Evolutionary conservation across 2,888 invertebrate genomes (phyloP).

Genomic region (Apoda limacodes): DNA sequence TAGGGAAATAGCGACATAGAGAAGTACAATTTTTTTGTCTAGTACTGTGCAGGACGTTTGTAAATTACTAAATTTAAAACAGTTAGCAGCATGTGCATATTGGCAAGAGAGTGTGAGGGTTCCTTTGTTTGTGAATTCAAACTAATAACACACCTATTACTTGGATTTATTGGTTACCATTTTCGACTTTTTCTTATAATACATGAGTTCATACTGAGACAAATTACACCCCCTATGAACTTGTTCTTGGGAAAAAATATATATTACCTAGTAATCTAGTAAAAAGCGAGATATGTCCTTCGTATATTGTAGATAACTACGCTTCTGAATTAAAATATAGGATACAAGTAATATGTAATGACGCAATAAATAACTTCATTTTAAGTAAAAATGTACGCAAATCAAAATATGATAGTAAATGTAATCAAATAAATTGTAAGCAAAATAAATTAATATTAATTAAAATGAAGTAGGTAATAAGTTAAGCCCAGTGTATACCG

Average conservation of each 20-base stretch:
- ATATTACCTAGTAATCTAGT: slow-evolving; percentile 3
- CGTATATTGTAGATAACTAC: too few species aligned
- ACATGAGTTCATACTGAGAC: slow-evolving; percentile 16
- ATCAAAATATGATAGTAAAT: too few species aligned
- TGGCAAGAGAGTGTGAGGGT: slow-evolving; percentile 13
- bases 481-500: too few species aligned
- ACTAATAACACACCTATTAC: slow-evolving; percentile 5
- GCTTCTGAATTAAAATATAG: too few species aligned
- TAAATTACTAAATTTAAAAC: slow-evolving; percentile 11
- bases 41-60: slow-evolving; percentile 11
- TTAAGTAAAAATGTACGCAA: too few species aligned
- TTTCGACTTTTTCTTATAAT: slow-evolving; percentile 17
- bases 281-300: too few species aligned
- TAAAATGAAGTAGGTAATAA: too few species aligned
- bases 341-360: too few species aligned
- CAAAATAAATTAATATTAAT: too few species aligned
- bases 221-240: slow-evolving; percentile 15
- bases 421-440: too few species aligned
- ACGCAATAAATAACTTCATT: too few species aligned
- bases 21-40: slow-evolving; percentile 3
- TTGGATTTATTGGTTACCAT: slow-evolving; percentile 17
- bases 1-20: slow-evolving; percentile 3
- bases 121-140: slow-evolving; percentile 6
- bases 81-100: slow-evolving; percentile 15
- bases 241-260: slow-evolving; percentile 15